Conservation (phyloP, 2,888 invertebrate species). For the Drosophila ustulata region DNA sequence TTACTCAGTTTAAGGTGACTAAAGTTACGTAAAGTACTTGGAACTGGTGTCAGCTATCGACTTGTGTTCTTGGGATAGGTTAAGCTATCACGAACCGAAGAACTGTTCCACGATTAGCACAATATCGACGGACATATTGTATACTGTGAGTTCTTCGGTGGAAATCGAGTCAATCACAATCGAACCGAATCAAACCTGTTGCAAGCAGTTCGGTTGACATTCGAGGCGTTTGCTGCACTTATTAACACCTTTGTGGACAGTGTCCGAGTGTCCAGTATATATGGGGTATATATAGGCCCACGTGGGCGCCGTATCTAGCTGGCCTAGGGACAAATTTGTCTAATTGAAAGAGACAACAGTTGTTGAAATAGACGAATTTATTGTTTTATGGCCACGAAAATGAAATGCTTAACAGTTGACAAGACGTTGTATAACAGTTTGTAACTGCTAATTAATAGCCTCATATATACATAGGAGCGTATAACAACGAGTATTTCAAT, state of each 20-base stretch:
- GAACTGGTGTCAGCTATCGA: neutral
- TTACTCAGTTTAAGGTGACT: constrained; percentile 1
- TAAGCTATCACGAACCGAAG: neutral
- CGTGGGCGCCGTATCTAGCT: constrained; percentile 33
- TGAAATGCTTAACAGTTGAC: constrained; percentile 46
- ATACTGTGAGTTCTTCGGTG: neutral
- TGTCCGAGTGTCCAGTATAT: neutral
- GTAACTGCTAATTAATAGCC: constrained; percentile 50
- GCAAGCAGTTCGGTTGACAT: constrained; percentile 50
- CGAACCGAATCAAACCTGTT: constrained; percentile 55
- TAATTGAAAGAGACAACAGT: constrained; percentile 65
- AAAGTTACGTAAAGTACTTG: neutral
- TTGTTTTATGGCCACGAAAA: constrained; percentile 66
- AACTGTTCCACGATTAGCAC: neutral
- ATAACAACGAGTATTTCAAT: constrained; percentile 2
- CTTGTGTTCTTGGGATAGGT: constrained; percentile 20
- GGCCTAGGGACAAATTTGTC: constrained; percentile 42
- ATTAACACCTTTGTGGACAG: constrained; percentile 60
- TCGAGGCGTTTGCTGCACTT: constrained; percentile 39
- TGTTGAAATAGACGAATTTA: constrained; percentile 60
- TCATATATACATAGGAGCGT: constrained; percentile 1
- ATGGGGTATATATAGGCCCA: constrained; percentile 31
- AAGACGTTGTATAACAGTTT: constrained; percentile 30
- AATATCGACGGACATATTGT: neutral
- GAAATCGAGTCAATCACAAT: constrained; percentile 16